These are phyloP conservation scores for Parapristionchus giblindavisi DNA, from an alignment of 2,888 invertebrate species.

Conservation along the genomic window DNA sequence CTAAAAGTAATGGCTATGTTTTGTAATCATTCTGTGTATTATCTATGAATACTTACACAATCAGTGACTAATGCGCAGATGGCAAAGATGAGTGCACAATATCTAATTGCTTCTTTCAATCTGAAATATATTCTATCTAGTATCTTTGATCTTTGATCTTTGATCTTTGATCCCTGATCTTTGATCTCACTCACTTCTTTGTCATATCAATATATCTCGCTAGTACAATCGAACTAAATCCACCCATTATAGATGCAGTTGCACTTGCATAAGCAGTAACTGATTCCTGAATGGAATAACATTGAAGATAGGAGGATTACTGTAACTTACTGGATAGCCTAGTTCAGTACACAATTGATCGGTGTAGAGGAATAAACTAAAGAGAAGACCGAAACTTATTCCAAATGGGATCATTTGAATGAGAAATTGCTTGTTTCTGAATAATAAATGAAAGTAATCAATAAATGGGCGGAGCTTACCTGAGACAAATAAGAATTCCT, in stretches of 20 bases:
- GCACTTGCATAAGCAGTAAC: conserved; percentile 3
- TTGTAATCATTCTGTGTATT: background rate
- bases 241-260: background rate
- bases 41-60: background rate
- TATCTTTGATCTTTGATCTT: background rate
- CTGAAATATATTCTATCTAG: background rate
- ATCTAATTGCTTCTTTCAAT: conserved; percentile 10
- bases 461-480: background rate
- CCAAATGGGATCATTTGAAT: conserved; percentile 15
- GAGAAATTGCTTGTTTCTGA: conserved; percentile 14
- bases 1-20: background rate
- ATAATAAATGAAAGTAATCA: background rate
- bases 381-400: conserved; percentile 3
- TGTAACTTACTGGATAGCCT: background rate
- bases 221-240: background rate
- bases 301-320: background rate
- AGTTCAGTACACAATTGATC: conserved; percentile 11
- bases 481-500: background rate
- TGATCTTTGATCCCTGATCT: background rate
- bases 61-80: background rate
- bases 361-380: conserved; percentile 3
- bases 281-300: background rate
- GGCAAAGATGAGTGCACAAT: background rate
- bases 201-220: conserved; percentile 12
- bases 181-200: background rate